A percentile compares a stretch with the other conserved stretches of the same genome.
These are phyloP conservation scores for Hypothenemus hampei DNA, from an alignment of 1,140 invertebrate species.

Conservation along the genomic window DNA sequence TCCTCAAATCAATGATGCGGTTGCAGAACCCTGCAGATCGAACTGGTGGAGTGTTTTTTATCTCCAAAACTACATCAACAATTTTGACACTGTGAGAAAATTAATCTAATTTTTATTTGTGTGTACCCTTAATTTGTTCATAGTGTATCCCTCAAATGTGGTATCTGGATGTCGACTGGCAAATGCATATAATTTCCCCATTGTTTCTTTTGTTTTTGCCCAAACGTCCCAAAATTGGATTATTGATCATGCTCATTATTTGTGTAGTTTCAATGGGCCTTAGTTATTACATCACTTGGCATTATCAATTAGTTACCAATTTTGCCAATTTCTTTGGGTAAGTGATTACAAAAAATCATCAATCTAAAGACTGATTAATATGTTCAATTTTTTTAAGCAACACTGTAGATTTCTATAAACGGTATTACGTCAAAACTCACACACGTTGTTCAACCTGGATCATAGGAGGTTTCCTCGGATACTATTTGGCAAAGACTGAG, in stretches of 20 bases:
- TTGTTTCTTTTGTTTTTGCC: constrained; percentile 44
- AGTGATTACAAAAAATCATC: not conserved
- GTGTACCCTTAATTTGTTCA: constrained; percentile 17
- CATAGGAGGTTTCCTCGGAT: constrained; percentile 56
- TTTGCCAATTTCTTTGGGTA: constrained; percentile 16
- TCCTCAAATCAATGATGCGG: not conserved
- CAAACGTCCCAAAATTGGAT: constrained; percentile 20
- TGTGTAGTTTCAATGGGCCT: constrained; percentile 5
- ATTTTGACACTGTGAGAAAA: too few species aligned
- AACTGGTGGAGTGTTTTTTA: constrained; percentile 1
- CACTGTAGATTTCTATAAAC: constrained; percentile 2
- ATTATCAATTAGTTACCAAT: constrained; percentile 10
- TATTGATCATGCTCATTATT: not conserved
- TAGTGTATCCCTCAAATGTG: constrained; percentile 53
- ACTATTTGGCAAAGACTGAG: constrained; percentile 37
- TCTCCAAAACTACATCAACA: not conserved
- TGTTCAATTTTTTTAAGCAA: not conserved
- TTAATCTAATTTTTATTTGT: too few species aligned
- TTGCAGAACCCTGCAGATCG: not conserved
- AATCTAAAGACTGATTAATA: constrained; percentile 1
- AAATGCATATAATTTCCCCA: constrained; percentile 57
- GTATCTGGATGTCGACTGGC: constrained; percentile 61
- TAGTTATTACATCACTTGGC: constrained; percentile 20
- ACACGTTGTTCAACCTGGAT: constrained; percentile 53
- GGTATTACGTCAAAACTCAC: constrained; percentile 41